Base-by-base conservation (phyloP, 2,797 vertebrate genomes). In the Martes flavigula region DNA sequence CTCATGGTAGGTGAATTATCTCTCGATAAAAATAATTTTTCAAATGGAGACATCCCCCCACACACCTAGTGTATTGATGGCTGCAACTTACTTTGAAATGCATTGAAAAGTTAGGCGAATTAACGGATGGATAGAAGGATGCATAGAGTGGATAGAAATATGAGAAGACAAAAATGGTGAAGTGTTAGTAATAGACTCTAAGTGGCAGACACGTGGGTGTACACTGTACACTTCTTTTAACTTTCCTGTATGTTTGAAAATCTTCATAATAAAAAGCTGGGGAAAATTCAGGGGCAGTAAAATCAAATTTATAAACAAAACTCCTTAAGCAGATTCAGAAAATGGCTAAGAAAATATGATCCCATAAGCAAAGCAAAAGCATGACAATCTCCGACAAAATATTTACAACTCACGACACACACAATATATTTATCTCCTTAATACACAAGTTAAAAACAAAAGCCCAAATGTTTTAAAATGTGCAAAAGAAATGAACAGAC, bases 281-380 rank as follows among this genome's bases (percentile, higher is more conserved):
- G 51, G 27, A 7, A 82, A 82, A 73, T 82, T 56, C n/a, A 58
- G 40, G 77, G 72, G n/a, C 75, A 35, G 23, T 81, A 38, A 30
- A 82, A 88, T 82, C 70, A 82, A 87, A 81, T 27, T 62, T 81
- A 48, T 87, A 82, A 93, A 88, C 48, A 94, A 88, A 88, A n/a
- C 43, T 35, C 38, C 51, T 62, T 25, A 60, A n/a, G 64, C 51
- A 72, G n/a, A 40, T 82, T 94, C 60, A 62, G 77, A 82, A 82
- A 46, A 38, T 48, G 40, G n/a, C 48, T 58, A 72, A 62, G 62
- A 68, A 68, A 68, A 91, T n/a, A n/a, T 60, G 51, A 40, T n/a
- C 8, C 51, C 20, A 60, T 72, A 60, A 87, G n/a, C 40, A 81
- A 87, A 79, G 58, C 40, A 27, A 75, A 92, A 75, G 17, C 17